These are phyloP conservation scores for Lepus oiostolus DNA, from an alignment of 2,797 vertebrate species.

Conservation along the genomic window DNA sequence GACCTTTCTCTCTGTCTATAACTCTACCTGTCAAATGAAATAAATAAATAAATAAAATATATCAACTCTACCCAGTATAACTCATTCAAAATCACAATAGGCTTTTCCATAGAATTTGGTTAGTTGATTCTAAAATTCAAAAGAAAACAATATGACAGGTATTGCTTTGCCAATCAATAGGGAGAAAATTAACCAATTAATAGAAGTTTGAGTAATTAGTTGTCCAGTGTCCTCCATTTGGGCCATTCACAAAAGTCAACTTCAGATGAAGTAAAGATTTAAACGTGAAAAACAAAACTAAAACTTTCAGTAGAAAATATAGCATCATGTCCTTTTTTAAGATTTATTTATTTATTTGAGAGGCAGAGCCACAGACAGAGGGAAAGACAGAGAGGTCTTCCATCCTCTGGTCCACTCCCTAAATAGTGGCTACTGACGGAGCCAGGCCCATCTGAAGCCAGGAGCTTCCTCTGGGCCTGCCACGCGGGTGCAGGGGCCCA, in stretches of 20 bases:
- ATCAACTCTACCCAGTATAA: background rate
- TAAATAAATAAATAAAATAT: too few species aligned
- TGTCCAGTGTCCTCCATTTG: background rate
- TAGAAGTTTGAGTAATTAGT: background rate
- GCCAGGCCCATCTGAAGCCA: too few species aligned
- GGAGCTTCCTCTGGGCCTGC: too few species aligned
- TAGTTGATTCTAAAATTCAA: background rate
- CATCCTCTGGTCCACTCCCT: too few species aligned
- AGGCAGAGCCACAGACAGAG: too few species aligned
- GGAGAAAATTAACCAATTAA: background rate
- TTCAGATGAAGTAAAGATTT: background rate
- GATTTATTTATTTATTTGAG: too few species aligned
- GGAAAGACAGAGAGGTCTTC: too few species aligned
- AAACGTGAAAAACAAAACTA: background rate
- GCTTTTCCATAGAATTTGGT: background rate
- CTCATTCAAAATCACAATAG: constrained; percentile 1
- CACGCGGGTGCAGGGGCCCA: too few species aligned
- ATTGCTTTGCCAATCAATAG: background rate
- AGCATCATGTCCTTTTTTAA: too few species aligned
- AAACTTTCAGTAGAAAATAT: constrained; percentile 25
- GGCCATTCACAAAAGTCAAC: background rate
- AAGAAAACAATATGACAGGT: background rate
- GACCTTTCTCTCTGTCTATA: too few species aligned
- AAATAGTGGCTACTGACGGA: too few species aligned
- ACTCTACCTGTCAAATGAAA: too few species aligned